These are phyloP conservation scores for Hoplostethus atlanticus DNA, from an alignment of 2,797 vertebrate species.

Conservation along the genomic window DNA sequence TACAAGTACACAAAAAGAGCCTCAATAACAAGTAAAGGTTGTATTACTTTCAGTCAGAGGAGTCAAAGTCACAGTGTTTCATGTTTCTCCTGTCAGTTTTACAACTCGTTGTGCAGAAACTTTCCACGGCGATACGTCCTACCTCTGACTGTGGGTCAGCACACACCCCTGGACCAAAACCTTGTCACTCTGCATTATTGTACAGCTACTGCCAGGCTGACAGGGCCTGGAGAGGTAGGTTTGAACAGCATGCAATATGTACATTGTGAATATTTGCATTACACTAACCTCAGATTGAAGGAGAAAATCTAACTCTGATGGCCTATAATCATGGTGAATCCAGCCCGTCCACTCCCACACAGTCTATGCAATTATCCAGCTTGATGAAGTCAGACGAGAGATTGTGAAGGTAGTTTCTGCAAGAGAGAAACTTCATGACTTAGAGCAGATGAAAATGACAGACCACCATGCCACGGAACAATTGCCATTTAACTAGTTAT, in stretches of 20 bases:
- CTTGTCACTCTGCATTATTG: constrained; percentile 84
- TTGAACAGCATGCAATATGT: neutral
- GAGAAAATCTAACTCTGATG: constrained; percentile 39
- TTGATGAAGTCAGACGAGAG: constrained; percentile 39
- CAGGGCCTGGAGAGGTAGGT: constrained; percentile 84
- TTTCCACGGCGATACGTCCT: constrained; percentile 92
- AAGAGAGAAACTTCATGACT: constrained; percentile 63
- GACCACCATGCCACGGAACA: constrained; percentile 39
- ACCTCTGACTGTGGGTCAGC: constrained; percentile 83
- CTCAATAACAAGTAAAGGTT: neutral
- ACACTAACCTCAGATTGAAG: constrained; percentile 7
- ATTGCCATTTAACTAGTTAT: constrained; percentile 46
- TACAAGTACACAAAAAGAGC: neutral
- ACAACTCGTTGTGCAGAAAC: constrained; percentile 82
- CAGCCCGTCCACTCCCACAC: constrained; percentile 52
- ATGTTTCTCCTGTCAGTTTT: constrained; percentile 79
- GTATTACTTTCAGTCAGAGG: constrained; percentile 33
- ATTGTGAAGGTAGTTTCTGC: constrained; percentile 47
- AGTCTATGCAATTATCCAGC: constrained; percentile 56
- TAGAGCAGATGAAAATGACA: constrained; percentile 43
- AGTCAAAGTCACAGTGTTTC: constrained; percentile 5
- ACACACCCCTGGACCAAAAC: constrained; percentile 83
- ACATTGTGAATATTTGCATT: constrained; percentile 13
- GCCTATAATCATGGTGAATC: constrained; percentile 60
- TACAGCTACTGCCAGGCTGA: constrained; percentile 86